Evolutionary conservation across 2,113 vertebrate genomes (phyloP).

Genomic region (Mola mola): DNA sequence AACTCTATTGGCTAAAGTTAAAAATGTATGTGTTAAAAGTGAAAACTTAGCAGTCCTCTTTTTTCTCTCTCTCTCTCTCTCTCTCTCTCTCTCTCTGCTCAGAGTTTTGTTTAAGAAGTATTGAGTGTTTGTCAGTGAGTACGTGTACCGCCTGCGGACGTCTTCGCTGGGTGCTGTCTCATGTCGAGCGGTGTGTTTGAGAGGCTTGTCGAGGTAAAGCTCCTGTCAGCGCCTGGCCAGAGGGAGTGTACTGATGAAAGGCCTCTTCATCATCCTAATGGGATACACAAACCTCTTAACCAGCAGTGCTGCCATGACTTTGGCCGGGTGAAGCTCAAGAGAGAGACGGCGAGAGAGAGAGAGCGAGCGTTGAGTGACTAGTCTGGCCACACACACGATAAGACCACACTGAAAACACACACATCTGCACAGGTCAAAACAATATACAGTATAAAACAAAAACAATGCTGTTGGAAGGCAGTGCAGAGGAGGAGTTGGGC

Average conservation of each 20-base stretch:
- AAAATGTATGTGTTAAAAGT: constrained; percentile 28
- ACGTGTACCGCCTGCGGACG: constrained; percentile 56
- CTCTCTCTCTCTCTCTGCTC: constrained; percentile 15
- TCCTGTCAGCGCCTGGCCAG: constrained; percentile 77
- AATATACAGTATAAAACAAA: constrained; percentile 54
- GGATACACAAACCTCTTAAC: constrained; percentile 82
- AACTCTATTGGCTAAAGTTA: constrained; percentile 34
- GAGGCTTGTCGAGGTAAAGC: constrained; percentile 81
- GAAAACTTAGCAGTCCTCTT: constrained; percentile 51
- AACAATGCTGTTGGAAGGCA: constrained; percentile 39
- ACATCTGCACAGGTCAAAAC: constrained; percentile 47
- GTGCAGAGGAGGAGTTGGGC: constrained; percentile 17
- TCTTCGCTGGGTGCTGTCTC: constrained; percentile 70
- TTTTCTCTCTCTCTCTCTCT: constrained; percentile 16
- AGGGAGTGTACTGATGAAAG: constrained; percentile 81
- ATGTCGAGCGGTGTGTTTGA: constrained; percentile 73
- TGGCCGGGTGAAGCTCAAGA: constrained; percentile 47
- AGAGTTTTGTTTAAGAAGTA: constrained; percentile 19
- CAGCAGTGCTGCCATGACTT: constrained; percentile 71
- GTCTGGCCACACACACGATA: constrained; percentile 42
- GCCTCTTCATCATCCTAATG: constrained; percentile 85
- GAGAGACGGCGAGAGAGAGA: constrained; percentile 24
- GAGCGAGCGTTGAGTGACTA: constrained; percentile 32
- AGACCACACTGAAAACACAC: constrained; percentile 44
- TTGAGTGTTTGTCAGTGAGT: constrained; percentile 51